Evolutionary conservation across 2,888 invertebrate species (phyloP), one percentile per base, ranked within the genome.

Genomic region (Chydorus sphaericus): DNA sequence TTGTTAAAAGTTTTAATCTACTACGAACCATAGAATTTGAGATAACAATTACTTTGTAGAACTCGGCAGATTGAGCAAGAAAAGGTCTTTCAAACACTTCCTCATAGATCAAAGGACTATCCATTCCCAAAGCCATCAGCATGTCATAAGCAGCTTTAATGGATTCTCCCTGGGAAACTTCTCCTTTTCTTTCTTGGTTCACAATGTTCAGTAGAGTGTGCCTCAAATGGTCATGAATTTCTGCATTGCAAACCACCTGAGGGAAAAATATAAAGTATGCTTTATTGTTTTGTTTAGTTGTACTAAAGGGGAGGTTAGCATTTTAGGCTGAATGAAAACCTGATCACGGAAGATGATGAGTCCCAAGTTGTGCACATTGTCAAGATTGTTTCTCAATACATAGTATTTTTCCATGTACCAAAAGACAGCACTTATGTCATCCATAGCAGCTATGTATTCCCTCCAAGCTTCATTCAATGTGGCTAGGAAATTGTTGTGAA

Each of bases 391-490:
- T 71, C 97, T 96, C 68, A 91, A 90, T 54, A 99, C 97, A 75
- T 96, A 99, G 53, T 98, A 98, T 63, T 98, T 81, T 73, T 99
- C 98, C 97, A 99, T 97, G 71, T 99, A 99, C 98, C 99, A 99
- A 37, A 99, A 80, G 68, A 99, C 98, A 70, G 99, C 98, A 62
- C 98, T 79, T 63, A 99, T 98, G 97, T 98, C 98, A 55, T 97
- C 94, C 97, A 98, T 98, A 56, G 97, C 96, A 23, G 97, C 98
- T 70, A 97, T 96, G 73, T 98, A 98, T 72, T 99, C 98, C 64
- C 89, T 93, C 97, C 97, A 98, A 2, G 94, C 91, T 72, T 87
- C 86, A 75, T 97, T 98, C 63, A 98, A 73, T 31, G 90, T 91
- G 71, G 91, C 89, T 60, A 98, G 77, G 71, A 98, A 98, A 69